Evolutionary conservation across 2,797 vertebrate genomes (phyloP), one percentile per base, ranked within the genome.

Genomic region (Neopelma chrysocephalum): DNA sequence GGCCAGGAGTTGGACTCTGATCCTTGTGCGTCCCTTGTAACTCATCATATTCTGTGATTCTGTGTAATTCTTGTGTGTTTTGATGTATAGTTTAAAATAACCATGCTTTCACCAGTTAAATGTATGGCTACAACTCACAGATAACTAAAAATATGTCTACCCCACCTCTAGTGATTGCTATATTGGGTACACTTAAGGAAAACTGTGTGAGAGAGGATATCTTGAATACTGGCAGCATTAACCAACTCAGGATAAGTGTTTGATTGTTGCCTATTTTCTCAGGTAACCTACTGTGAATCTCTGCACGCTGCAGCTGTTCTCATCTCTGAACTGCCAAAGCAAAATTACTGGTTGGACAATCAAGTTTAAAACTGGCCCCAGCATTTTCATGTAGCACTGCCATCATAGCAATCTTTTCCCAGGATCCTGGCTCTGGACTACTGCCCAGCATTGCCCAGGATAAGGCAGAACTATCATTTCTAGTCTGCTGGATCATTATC

Each of bases 241-340:
- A 19, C 34, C 15, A 42, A 18, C 29, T 45, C 0, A 0, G 43
- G 43, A 1, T 45, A 50, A 71, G 17, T 48, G 70, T 83, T 56
- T 82, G 76, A 38, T 76, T 72, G 40, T 48, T 82, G 51, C 31
- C 42, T 12, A 4, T 87, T 84, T 86, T 79, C 38, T 58, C 47
- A 62, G 45, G 58, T 66, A 89, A 48, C 66, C 47, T 83, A 2
- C 20, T 0, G 0, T 77, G 68, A 82, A n/a, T 79, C 15, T 65
- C 43, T 73, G 73, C 26, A 43, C 4, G 0, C 31, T 65, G 70
- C 27, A 62, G 61, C 61, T 75, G 3, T 42, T 15, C 58, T 36
- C 62, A 38, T 53, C 62, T 90, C 57, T 9, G 6, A 83, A 34
- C 20, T 61, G 48, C 61, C 29, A 50, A 42, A 81, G 57, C 27